A percentile compares a stretch with the other conserved stretches of the same genome.
Evolutionary conservation across 2,113 vertebrate species (phyloP).

Genomic region (Callipepla californica): DNA sequence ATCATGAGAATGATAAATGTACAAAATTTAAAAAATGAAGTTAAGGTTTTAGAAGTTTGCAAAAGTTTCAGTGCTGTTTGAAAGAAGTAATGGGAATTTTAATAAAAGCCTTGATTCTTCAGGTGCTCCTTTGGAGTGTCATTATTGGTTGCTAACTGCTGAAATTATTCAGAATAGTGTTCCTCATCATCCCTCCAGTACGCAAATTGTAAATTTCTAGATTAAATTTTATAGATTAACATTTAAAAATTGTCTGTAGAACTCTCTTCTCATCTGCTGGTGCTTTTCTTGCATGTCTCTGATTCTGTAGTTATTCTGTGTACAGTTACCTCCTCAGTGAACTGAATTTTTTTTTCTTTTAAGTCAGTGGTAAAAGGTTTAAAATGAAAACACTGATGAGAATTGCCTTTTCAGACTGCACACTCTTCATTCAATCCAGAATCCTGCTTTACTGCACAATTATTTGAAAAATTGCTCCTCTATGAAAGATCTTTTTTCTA

Average conservation of each 20-base stretch:
- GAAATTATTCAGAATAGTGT: not conserved
- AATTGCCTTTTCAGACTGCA: not conserved
- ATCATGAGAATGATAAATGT: not conserved
- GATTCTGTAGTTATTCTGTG: not conserved
- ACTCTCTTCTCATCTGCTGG: not conserved
- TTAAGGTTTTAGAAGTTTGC: not conserved
- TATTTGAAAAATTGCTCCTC: not conserved
- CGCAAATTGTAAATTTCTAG: not conserved
- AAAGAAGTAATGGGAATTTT: not conserved
- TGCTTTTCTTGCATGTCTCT: not conserved
- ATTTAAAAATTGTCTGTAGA: not conserved
- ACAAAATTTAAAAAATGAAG: not conserved
- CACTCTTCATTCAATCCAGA: not conserved
- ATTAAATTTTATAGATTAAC: not conserved
- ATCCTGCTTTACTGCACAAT: not conserved
- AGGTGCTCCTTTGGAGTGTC: not conserved
- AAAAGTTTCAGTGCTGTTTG: not conserved
- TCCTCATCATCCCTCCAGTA: not conserved
- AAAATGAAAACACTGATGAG: not conserved
- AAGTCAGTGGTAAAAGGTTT: not conserved
- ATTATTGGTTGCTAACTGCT: not conserved
- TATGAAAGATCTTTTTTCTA: not conserved
- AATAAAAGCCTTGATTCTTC: fast-evolving
- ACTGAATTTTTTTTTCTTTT: not conserved
- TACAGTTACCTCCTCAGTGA: fast-evolving